These are phyloP conservation scores for Tyrannus savana DNA, from an alignment of 2,113 vertebrate genomes.

Conservation along the genomic window DNA sequence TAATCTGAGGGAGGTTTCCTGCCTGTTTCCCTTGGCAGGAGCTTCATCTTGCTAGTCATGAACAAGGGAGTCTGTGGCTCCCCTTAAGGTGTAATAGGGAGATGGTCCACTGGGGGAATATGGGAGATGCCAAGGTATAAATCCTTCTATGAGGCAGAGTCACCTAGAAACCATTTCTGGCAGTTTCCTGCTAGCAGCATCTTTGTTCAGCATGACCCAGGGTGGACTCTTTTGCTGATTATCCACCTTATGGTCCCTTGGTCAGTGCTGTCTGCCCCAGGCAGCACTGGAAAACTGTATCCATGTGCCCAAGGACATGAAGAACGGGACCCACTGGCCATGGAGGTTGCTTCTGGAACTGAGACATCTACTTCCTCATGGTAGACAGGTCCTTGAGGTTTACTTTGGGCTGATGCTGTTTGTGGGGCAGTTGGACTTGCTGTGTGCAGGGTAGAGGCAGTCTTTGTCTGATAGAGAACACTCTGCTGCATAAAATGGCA, in stretches of 20 bases:
- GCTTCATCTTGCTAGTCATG: background rate
- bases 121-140: background rate
- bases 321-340: background rate
- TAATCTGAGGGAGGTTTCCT: background rate
- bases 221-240: background rate
- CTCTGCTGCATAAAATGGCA: background rate
- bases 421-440: background rate
- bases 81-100: background rate
- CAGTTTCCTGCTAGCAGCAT: background rate
- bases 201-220: background rate
- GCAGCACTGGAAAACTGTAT: background rate
- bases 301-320: background rate
- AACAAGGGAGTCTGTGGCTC: background rate
- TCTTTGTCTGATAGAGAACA: background rate
- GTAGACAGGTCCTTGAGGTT: background rate
- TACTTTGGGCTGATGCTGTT: background rate
- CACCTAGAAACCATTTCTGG: background rate
- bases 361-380: background rate
- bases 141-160: background rate
- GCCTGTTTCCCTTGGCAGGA: background rate
- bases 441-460: background rate
- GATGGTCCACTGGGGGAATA: background rate
- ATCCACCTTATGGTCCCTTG: background rate
- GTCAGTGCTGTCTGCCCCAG: background rate
- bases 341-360: background rate